Evolutionary conservation across 2,797 vertebrate species (phyloP).

Genomic region (Siniperca undulata): DNA sequence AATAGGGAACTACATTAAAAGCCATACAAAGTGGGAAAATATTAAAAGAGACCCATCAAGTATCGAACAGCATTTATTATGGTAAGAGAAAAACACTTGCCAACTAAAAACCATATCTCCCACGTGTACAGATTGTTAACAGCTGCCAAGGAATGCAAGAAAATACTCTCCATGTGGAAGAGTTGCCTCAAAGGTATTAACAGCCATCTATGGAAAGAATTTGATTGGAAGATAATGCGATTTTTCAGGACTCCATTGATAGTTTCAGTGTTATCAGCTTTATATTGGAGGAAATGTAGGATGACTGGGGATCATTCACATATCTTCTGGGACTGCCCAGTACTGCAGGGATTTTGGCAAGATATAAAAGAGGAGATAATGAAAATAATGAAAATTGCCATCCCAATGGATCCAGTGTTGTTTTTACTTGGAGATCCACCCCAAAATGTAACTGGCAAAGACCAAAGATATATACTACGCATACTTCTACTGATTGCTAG

Average conservation of each 20-base stretch:
- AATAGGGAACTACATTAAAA: too few species aligned
- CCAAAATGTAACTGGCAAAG: neutral
- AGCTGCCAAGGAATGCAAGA: neutral
- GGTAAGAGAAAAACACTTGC: too few species aligned
- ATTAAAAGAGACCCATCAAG: too few species aligned
- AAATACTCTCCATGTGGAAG: neutral
- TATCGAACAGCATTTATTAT: too few species aligned
- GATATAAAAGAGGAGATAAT: neutral
- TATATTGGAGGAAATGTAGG: neutral
- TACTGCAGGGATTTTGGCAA: neutral
- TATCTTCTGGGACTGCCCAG: neutral
- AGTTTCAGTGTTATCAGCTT: neutral
- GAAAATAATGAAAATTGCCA: neutral
- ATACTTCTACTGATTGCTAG: neutral
- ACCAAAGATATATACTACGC: neutral
- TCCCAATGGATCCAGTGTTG: neutral
- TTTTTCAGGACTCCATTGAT: constrained; percentile 3
- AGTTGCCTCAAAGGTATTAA: neutral
- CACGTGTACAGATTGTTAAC: neutral
- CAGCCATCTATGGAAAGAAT: neutral
- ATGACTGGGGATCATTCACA: neutral
- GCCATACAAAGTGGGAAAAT: too few species aligned
- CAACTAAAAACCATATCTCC: neutral
- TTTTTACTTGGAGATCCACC: neutral
- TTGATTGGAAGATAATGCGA: neutral